Percentiles rank a stretch among this genome's conserved stretches.
Conservation (phyloP, 1,140 invertebrate genomes). For the Lerema accius region DNA sequence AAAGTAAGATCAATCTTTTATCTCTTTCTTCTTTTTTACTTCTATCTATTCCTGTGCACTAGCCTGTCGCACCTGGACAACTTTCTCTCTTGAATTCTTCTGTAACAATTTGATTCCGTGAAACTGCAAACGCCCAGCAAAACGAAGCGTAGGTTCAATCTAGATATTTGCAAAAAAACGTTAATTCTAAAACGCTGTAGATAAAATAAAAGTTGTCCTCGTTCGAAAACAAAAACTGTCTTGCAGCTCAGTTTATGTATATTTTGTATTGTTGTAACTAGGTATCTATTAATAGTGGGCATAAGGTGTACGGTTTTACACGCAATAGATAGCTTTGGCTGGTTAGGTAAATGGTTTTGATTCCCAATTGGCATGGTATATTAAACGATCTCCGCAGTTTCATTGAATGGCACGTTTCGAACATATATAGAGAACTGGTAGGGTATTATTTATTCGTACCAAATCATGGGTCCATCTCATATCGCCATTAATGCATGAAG, state of each 20-base stretch:
- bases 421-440: conserved; percentile 37
- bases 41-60: conserved; percentile 38
- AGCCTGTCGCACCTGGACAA: conserved; percentile 51
- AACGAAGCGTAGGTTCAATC: background rate
- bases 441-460: conserved; percentile 36
- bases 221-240: conserved; percentile 48
- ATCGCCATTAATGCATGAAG: conserved; percentile 57
- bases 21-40: conserved; percentile 30
- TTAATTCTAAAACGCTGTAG: background rate
- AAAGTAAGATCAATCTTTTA: conserved; percentile 53
- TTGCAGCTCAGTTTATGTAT: conserved; percentile 54
- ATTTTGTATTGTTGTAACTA: conserved; percentile 44
- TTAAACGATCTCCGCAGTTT: conserved; percentile 29
- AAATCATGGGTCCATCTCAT: conserved; percentile 51
- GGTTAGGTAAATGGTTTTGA: conserved; percentile 63
- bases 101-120: background rate
- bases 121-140: no score
- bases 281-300: conserved; percentile 53
- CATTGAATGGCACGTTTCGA: conserved; percentile 49
- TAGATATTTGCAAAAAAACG: background rate
- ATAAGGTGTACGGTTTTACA: conserved; percentile 49
- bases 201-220: conserved; percentile 45
- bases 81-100: conserved; percentile 24
- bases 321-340: conserved; percentile 69
- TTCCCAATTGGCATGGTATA: conserved; percentile 70